Evolutionary conservation across 1,140 invertebrate genomes (phyloP), one percentile per base, ranked within the genome.

Genomic region (Varroa destructor): DNA sequence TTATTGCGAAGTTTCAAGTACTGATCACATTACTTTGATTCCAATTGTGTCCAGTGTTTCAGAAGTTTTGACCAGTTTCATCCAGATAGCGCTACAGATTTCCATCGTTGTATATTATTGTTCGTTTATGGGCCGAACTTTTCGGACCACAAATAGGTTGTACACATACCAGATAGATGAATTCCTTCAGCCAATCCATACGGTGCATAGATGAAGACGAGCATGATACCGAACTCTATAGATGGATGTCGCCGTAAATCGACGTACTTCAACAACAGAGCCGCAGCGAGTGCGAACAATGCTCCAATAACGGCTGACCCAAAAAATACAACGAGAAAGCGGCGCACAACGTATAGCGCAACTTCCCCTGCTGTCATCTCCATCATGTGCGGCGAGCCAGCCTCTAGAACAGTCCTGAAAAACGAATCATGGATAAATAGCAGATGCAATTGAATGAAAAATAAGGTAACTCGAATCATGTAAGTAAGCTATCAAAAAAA

Each of bases 311-410:
- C 90, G 71, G 95, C 93, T 5, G 96, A 99, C 2, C 91, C 93
- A 82, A 99, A 96, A 79, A 99, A 99, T 90, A 98, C 97, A 56
- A 92, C 81, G 79, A 91, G 94, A 78, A 99, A 99, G 72, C 91
- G 84, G 73, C 89, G 77, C 25, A 97, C 84, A 0, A 91, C 91
- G 74, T 90, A 86, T n/a, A 96, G 82, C 74, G 97, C 87, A 12
- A 90, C 89, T 81, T 89, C 88, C 1, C 89, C 86, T 1, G 86
- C 86, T 71, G 80, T 79, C 72, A 80, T 79, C 61, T 82, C 82
- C 1, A 85, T 86, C 81, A 89, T 88, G 46, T 79, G 76, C 55
- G 86, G 86, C 80, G 85, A 87, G 80, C 86, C 87, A 6, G 86
- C 87, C 78, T 90, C 89, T 73, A 81, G 78, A 75, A 82, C 78